A percentile compares a stretch with the other conserved stretches of the same genome.
phyloP scores from a whole-genome alignment of 2,113 vertebrate genomes.

The Callorhinus ursinus region DNA sequence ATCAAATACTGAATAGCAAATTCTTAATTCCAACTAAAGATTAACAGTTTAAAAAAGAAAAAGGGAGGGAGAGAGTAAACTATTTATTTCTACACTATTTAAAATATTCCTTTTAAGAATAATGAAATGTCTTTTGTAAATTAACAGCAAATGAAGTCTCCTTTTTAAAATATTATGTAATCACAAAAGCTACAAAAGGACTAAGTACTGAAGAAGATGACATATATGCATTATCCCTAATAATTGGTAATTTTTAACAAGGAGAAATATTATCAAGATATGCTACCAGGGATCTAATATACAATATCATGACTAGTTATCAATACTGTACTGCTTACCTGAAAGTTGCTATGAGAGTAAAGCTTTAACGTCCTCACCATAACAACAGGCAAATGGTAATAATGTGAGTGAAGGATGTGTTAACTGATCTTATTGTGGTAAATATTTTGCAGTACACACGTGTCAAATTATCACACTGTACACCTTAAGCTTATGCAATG shows the following conservation, averaged over 20 bases:
- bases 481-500: neutral
- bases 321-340: neutral
- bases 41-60: neutral
- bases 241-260: constrained; percentile 18
- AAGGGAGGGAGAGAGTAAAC: neutral
- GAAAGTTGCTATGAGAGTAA: neutral
- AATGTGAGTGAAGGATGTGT: neutral
- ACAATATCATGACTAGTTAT: neutral
- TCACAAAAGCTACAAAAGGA: neutral
- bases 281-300: neutral
- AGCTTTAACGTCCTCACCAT: neutral
- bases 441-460: neutral
- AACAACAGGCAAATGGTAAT: neutral
- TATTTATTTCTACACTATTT: neutral
- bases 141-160: constrained; percentile 10
- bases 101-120: constrained; percentile 18
- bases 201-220: neutral
- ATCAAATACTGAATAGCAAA: neutral
- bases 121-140: constrained; percentile 13
- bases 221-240: neutral
- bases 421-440: neutral
- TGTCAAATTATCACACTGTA: neutral
- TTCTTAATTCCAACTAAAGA: constrained; percentile 1
- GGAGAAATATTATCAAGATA: neutral
- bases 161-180: neutral